phyloP scores from a whole-genome alignment of 2,113 vertebrate genomes.

The Cisticola juncidis region DNA sequence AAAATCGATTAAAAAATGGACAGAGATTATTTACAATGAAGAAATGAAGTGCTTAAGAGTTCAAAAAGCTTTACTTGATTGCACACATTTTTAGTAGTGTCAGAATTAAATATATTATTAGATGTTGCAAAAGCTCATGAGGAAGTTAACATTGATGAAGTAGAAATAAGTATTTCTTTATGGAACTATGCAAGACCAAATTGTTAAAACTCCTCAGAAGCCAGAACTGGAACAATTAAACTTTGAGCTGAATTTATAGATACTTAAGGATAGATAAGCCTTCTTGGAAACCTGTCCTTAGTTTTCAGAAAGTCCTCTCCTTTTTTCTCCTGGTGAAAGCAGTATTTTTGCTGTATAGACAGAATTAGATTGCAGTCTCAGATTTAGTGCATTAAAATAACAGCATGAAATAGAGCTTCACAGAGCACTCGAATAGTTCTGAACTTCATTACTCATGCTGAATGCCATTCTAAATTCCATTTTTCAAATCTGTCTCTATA shows the following conservation, averaged over 20 bases:
- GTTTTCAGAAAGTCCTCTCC: not conserved
- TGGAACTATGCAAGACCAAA: not conserved
- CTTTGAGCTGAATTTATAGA: not conserved
- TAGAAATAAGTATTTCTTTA: not conserved
- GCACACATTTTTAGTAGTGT: not conserved
- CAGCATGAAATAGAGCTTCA: not conserved
- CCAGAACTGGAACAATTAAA: not conserved
- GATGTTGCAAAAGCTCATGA: not conserved
- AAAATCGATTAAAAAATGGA: not conserved
- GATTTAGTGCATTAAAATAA: not conserved
- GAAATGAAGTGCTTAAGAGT: not conserved
- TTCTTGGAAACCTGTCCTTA: not conserved
- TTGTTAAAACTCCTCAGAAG: not conserved
- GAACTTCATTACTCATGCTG: not conserved
- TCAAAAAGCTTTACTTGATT: not conserved
- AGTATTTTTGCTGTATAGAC: not conserved
- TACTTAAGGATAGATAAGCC: not conserved
- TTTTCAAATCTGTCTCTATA: not conserved
- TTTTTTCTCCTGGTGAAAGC: not conserved
- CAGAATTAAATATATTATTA: not conserved
- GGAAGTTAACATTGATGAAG: not conserved
- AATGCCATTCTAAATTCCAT: not conserved
- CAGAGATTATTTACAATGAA: not conserved
- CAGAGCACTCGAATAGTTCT: not conserved
- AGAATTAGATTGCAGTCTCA: not conserved